Percentiles rank a stretch among this genome's conserved stretches.
Evolutionary conservation across 2,888 invertebrate genomes (phyloP).

Genomic region (Drepanosiphum platanoidis): DNA sequence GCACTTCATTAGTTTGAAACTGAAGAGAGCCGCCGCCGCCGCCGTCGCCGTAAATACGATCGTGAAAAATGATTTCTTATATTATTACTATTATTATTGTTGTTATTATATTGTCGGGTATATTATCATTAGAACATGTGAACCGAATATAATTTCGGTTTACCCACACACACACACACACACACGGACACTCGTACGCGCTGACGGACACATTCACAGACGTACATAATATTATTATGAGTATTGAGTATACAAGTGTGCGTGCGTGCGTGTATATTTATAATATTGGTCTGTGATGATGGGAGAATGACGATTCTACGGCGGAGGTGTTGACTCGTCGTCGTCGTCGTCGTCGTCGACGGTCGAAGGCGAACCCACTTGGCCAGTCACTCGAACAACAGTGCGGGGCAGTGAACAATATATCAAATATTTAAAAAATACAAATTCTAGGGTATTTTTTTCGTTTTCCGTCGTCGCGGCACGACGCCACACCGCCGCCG

Average conservation of each 20-base stretch:
- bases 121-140: constrained; percentile 1
- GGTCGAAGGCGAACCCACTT: constrained; percentile 7
- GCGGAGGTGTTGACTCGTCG: constrained; percentile 32
- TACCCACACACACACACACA: constrained; percentile 4
- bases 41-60: constrained; percentile 41
- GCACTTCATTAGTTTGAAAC: constrained; percentile 58
- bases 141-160: constrained; percentile 57
- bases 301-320: constrained; percentile 25
- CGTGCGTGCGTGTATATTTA: neutral
- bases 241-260: neutral
- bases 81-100: constrained; percentile 30
- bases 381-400: constrained; percentile 51
- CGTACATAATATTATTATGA: no score
- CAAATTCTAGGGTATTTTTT: constrained; percentile 24
- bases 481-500: no score
- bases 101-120: neutral
- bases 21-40: constrained; percentile 44
- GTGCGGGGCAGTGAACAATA: constrained; percentile 35
- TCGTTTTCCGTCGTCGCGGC: neutral
- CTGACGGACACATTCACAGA: constrained; percentile 9
- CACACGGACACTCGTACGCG: neutral
- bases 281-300: constrained; percentile 8
- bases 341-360: neutral
- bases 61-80: constrained; percentile 60
- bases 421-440: constrained; percentile 49